These are phyloP conservation scores for Cuniculus paca DNA, from an alignment of 2,797 vertebrate genomes.

Conservation along the genomic window DNA sequence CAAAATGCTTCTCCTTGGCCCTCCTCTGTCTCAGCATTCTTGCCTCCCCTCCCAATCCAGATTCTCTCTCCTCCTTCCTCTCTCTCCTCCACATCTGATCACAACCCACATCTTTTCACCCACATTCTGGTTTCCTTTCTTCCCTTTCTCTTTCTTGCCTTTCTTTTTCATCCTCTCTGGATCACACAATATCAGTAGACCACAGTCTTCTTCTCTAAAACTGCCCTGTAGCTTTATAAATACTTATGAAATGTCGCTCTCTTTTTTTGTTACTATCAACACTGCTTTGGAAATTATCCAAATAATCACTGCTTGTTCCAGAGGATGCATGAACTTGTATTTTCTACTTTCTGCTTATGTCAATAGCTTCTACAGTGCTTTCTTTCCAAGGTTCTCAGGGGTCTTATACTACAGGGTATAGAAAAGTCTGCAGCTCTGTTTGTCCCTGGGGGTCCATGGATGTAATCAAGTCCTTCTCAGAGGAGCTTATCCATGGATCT, in stretches of 20 bases:
- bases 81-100: rapidly evolving
- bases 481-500: neutral
- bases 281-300: neutral
- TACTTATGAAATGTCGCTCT: neutral
- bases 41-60: rapidly evolving
- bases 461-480: rapidly evolving
- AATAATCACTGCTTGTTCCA: too few relatives aligned
- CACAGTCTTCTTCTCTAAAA: neutral
- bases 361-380: neutral
- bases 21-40: rapidly evolving
- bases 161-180: neutral
- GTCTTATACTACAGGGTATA: neutral
- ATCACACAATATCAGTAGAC: neutral
- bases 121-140: neutral
- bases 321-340: neutral
- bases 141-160: neutral
- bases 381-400: neutral
- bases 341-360: neutral
- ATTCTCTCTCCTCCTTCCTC: rapidly evolving
- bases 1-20: too few relatives aligned
- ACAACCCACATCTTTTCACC: rapidly evolving
- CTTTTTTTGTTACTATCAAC: neutral
- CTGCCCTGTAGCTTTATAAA: neutral
- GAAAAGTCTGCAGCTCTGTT: neutral
- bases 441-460: neutral